phyloP scores from a whole-genome alignment of 2,797 vertebrate genomes.

The Falco berigora region DNA sequence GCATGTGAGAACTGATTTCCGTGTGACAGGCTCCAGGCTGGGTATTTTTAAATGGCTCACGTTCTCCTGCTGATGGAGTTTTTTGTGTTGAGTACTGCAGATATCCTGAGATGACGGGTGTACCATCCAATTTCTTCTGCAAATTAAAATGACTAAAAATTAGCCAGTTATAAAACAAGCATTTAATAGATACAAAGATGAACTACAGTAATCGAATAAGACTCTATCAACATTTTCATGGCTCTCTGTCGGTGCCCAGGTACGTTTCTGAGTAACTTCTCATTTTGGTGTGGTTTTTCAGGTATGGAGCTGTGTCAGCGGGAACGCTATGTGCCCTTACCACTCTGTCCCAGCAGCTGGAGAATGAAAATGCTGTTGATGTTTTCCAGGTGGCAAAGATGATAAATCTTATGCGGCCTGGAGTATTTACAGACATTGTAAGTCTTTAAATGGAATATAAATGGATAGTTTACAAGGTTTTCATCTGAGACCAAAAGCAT shows the following conservation, averaged over 20 bases:
- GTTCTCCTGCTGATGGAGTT: background rate
- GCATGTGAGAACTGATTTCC: background rate
- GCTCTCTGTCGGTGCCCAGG: background rate
- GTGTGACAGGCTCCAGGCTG: background rate
- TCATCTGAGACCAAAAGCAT: background rate
- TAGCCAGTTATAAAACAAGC: background rate
- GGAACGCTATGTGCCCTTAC: conserved; percentile 95
- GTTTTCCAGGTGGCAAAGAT: conserved; percentile 99
- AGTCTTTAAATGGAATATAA: conserved; percentile 64
- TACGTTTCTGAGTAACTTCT: background rate
- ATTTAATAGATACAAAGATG: background rate
- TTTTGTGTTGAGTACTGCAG: background rate
- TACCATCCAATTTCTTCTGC: background rate
- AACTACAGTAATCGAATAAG: background rate
- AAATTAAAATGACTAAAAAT: background rate
- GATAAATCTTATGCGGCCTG: conserved; percentile 99
- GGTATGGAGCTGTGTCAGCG: conserved; percentile 93
- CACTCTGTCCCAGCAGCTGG: conserved; percentile 94
- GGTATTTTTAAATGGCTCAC: background rate
- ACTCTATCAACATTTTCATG: background rate
- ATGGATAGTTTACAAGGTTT: background rate
- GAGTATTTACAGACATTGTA: conserved; percentile 98
- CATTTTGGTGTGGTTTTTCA: conserved; percentile 53
- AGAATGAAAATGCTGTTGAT: conserved; percentile 95
- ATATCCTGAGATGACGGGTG: background rate